A percentile compares a stretch with the other conserved stretches of the same genome.
Evolutionary conservation across 1,140 invertebrate species (phyloP).

Genomic region (Lasioglossum baleicum): DNA sequence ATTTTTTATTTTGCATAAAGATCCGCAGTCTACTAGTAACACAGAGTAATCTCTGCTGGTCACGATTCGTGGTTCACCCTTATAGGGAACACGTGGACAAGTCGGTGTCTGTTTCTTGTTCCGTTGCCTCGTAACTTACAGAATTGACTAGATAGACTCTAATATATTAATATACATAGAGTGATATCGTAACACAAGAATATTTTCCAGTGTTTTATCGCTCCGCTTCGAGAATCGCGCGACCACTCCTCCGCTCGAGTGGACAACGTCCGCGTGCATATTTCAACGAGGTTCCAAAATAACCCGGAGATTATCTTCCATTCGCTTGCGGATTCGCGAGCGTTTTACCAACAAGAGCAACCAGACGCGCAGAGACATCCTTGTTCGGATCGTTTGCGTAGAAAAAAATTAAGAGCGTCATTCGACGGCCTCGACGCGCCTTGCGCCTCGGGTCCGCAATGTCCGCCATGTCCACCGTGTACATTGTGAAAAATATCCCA

Average conservation of each 20-base stretch:
- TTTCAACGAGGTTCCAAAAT: not conserved
- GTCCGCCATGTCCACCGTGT: not conserved
- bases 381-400: slow-evolving; percentile 26
- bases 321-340: not conserved
- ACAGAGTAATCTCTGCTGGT: too few species aligned
- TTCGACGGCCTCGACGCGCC: slow-evolving; percentile 25
- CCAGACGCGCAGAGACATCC: slow-evolving; percentile 20
- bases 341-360: slow-evolving; percentile 10
- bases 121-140: too few species aligned
- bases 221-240: too few species aligned
- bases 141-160: too few species aligned
- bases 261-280: not conserved
- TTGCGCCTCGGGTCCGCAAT: slow-evolving; percentile 1
- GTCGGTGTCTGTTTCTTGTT: too few species aligned
- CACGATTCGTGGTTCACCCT: too few species aligned
- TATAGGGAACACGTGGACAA: too few species aligned
- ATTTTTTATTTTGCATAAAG: too few species aligned
- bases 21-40: too few species aligned
- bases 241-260: not conserved
- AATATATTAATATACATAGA: too few species aligned
- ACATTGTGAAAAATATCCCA: slow-evolving; percentile 24
- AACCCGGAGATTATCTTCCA: slow-evolving; percentile 6
- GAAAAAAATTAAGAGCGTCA: slow-evolving; percentile 17
- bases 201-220: not conserved
- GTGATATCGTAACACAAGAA: not conserved